Percentiles rank a stretch among this genome's conserved stretches.
These are phyloP conservation scores for Brassicogethes aeneus DNA, from an alignment of 2,888 invertebrate species.

Conservation along the genomic window DNA sequence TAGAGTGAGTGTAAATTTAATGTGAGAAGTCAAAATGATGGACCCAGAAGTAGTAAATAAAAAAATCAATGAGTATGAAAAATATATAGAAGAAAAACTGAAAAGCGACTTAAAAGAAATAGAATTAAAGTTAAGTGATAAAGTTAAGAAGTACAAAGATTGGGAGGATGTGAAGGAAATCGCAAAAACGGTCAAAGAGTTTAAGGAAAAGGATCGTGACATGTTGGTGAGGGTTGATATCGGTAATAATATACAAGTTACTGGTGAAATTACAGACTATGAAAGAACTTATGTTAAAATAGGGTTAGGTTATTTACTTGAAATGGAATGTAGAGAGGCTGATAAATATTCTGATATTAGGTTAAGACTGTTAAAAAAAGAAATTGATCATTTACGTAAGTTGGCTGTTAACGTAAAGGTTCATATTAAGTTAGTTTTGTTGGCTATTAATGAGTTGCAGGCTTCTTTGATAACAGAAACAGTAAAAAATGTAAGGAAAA, in stretches of 20 bases:
- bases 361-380: constrained; percentile 30
- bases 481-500: no score
- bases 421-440: constrained; percentile 36
- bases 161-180: constrained; percentile 35
- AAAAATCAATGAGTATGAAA: constrained; percentile 33
- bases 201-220: constrained; percentile 30
- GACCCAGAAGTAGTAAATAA: no score
- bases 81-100: constrained; percentile 34
- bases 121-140: constrained; percentile 25
- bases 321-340: constrained; percentile 37
- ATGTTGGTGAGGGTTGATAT: constrained; percentile 25
- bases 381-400: constrained; percentile 35
- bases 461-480: constrained; percentile 11
- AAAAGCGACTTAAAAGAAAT: constrained; percentile 35
- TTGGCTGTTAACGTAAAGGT: constrained; percentile 37
- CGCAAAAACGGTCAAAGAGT: constrained; percentile 24
- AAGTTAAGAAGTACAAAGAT: constrained; percentile 27
- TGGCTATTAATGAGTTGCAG: constrained; percentile 37
- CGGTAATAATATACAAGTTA: constrained; percentile 26
- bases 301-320: constrained; percentile 34
- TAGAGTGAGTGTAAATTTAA: no score
- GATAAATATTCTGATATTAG: constrained; percentile 36
- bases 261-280: constrained; percentile 31
- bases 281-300: constrained; percentile 30
- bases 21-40: no score